Evolutionary conservation across 2,113 vertebrate genomes (phyloP).

Genomic region (Scomber japonicus): DNA sequence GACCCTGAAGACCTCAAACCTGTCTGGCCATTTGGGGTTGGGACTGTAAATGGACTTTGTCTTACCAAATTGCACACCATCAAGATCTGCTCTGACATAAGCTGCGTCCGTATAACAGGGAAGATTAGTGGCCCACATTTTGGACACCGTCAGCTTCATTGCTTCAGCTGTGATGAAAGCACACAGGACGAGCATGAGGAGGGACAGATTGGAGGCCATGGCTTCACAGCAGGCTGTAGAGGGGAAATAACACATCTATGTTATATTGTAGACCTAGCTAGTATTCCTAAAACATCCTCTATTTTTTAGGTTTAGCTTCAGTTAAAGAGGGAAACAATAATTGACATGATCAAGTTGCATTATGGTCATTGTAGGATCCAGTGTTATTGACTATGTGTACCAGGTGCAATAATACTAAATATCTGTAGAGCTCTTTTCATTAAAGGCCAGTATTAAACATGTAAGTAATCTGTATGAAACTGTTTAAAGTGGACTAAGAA

Average conservation of each 20-base stretch:
- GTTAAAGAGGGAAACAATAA: no score
- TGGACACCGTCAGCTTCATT: slow-evolving; percentile 35
- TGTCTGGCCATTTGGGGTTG: slow-evolving; percentile 59
- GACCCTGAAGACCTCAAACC: background rate
- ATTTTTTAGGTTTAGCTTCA: no score
- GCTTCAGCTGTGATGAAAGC: background rate
- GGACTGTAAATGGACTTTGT: slow-evolving; percentile 5
- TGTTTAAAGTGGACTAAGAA: background rate
- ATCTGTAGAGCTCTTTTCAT: no score
- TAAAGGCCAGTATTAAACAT: no score
- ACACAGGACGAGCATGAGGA: slow-evolving; percentile 37
- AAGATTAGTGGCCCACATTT: slow-evolving; percentile 43
- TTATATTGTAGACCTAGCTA: no score
- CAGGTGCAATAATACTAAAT: background rate
- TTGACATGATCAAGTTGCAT: no score
- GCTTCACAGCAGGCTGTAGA: background rate
- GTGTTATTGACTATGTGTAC: no score
- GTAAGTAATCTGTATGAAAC: background rate
- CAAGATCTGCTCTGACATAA: slow-evolving; percentile 34
- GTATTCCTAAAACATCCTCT: no score
- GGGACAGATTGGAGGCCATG: slow-evolving; percentile 36
- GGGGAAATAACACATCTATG: no score
- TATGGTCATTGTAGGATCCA: no score
- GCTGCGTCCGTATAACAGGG: background rate
- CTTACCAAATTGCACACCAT: slow-evolving; percentile 3